phyloP scores from a whole-genome alignment of 2,113 vertebrate genomes.

The Ploceus nigricollis region DNA sequence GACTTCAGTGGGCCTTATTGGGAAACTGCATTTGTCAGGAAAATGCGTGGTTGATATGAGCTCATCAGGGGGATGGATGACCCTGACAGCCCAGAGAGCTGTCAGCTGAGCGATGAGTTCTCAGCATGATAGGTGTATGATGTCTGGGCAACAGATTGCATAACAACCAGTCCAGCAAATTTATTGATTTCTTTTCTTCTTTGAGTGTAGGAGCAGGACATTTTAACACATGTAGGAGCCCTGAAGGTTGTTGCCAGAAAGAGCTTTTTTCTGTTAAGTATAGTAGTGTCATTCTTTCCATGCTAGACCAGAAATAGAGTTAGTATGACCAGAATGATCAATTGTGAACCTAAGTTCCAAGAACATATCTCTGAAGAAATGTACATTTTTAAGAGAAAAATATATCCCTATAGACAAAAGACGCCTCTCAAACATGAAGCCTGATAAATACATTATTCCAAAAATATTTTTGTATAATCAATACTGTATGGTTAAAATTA shows the following conservation, averaged over 20 bases:
- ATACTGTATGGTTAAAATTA: neutral
- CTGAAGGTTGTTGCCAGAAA: neutral
- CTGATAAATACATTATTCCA: neutral
- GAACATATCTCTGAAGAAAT: neutral
- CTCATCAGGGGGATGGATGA: slow-evolving; percentile 31
- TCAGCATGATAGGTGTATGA: slow-evolving; percentile 20
- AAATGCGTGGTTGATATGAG: slow-evolving; percentile 6
- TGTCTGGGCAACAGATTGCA: slow-evolving; percentile 27
- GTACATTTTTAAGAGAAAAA: neutral
- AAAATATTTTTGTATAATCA: neutral
- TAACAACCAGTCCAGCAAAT: slow-evolving; percentile 37
- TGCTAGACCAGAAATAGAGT: neutral
- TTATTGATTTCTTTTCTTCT: neutral
- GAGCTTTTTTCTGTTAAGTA: neutral
- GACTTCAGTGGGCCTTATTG: neutral
- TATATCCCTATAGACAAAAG: neutral
- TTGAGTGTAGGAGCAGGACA: neutral
- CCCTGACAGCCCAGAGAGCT: neutral
- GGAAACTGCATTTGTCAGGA: slow-evolving; percentile 48
- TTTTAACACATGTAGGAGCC: neutral
- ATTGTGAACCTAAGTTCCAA: neutral
- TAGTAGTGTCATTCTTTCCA: neutral
- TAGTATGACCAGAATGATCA: neutral
- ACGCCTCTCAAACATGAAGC: fast-evolving
- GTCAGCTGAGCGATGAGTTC: slow-evolving; percentile 16